Evolutionary conservation across 2,113 vertebrate species (phyloP).

Genomic region (cattle (Bos taurus)): DNA sequence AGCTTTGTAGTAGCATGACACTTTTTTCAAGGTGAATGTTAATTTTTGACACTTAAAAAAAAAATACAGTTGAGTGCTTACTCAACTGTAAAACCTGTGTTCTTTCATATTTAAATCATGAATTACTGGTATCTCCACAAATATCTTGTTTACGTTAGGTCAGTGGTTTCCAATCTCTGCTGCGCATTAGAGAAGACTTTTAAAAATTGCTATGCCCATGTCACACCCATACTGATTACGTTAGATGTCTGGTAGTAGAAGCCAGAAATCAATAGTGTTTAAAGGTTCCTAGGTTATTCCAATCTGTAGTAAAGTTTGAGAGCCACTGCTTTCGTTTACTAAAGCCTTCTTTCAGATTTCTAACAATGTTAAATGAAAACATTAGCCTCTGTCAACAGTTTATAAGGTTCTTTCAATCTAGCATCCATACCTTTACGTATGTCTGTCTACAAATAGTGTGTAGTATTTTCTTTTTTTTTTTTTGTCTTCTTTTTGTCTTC

Average conservation of each 20-base stretch:
- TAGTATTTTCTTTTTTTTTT: not conserved
- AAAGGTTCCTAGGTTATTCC: not conserved
- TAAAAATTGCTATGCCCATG: not conserved
- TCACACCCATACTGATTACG: not conserved
- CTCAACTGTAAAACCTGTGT: slow-evolving; percentile 60
- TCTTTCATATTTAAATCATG: slow-evolving; percentile 54
- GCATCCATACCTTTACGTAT: not conserved
- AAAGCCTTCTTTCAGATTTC: not conserved
- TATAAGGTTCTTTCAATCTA: not conserved
- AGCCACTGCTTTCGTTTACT: not conserved
- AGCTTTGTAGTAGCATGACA: not conserved
- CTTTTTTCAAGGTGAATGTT: slow-evolving; percentile 40
- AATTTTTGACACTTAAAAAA: slow-evolving; percentile 29
- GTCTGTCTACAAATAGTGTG: not conserved
- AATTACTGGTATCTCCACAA: slow-evolving; percentile 17
- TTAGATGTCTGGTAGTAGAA: not conserved
- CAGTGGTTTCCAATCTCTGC: not conserved
- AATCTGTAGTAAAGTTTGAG: not conserved
- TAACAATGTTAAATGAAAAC: not conserved
- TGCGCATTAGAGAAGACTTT: not conserved
- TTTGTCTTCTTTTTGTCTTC: not conserved
- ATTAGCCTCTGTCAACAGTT: not conserved
- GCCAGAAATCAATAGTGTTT: not conserved
- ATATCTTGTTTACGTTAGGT: not conserved
- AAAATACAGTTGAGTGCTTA: slow-evolving; percentile 55